These are phyloP conservation scores for Cavia aperea DNA, from an alignment of 2,113 vertebrate genomes.

Conservation along the genomic window DNA sequence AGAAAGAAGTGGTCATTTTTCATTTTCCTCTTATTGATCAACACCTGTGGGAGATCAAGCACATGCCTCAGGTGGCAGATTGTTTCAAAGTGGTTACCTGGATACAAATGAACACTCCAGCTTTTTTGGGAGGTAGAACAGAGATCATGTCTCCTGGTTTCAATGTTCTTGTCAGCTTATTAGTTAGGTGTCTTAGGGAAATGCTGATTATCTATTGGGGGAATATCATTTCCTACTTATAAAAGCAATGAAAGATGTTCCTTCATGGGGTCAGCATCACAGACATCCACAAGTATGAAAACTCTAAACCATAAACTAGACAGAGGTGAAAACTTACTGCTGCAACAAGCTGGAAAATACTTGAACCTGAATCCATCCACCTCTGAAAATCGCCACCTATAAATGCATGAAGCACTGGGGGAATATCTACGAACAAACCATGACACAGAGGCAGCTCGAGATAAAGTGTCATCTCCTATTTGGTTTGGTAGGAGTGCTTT, in stretches of 20 bases:
- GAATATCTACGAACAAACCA: not conserved
- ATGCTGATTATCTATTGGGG: not conserved
- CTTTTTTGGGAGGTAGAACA: not conserved
- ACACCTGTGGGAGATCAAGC: not conserved
- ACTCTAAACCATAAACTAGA: not conserved
- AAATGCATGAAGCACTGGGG: not conserved
- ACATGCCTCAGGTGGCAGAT: not conserved
- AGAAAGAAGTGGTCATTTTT: conserved; percentile 1
- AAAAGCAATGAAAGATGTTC: not conserved
- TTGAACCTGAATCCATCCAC: not conserved
- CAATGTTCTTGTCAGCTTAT: conserved; percentile 4
- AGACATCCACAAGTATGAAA: not conserved
- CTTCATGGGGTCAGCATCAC: not conserved
- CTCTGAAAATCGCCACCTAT: not conserved
- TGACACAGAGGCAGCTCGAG: not conserved
- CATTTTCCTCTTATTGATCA: conserved; percentile 13
- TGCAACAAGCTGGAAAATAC: not conserved
- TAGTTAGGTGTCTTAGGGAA: conserved; percentile 20
- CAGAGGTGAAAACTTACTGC: not conserved
- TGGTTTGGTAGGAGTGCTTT: not conserved
- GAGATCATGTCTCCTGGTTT: not conserved
- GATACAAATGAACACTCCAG: not conserved
- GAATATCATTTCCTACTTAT: not conserved
- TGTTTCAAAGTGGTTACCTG: not conserved
- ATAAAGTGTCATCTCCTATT: not conserved